A percentile compares a stretch with the other conserved stretches of the same genome.
Conservation (phyloP, 2,888 invertebrate genomes). For the Amiota mariae region DNA sequence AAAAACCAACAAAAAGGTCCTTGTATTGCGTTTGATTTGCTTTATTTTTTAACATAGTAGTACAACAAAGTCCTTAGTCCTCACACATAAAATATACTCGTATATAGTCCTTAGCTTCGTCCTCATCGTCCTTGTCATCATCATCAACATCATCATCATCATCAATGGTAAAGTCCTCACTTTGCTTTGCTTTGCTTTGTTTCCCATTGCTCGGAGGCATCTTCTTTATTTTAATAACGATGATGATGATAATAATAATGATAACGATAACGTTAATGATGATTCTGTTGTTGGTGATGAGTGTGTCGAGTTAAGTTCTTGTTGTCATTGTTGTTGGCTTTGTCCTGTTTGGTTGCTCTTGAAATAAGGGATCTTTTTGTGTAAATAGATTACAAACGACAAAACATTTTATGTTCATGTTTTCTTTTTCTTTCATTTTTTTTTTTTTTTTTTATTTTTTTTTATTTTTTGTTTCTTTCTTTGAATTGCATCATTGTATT, state of each 20-base stretch:
- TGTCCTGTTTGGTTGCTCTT: conserved; percentile 28
- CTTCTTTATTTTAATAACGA: conserved; percentile 10
- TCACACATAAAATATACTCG: conserved; percentile 10
- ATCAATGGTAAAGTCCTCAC: conserved; percentile 6
- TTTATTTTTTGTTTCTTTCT: no score
- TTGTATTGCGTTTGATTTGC: neutral
- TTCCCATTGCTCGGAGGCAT: neutral
- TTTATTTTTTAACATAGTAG: neutral
- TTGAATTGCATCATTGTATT: no score
- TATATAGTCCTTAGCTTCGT: neutral
- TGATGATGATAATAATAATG: neutral
- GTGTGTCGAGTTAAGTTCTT: conserved; percentile 35
- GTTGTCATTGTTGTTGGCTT: conserved; percentile 14
- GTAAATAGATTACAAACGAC: conserved; percentile 71
- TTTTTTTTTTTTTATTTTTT: conserved; percentile 28
- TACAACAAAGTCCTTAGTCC: conserved; percentile 7
- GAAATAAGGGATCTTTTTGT: conserved; percentile 50
- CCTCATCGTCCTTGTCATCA: neutral
- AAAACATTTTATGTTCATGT: conserved; percentile 63
- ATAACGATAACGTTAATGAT: neutral
- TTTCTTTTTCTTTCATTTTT: conserved; percentile 27
- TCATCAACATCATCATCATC: neutral
- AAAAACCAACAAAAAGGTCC: neutral
- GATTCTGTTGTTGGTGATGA: conserved; percentile 37
- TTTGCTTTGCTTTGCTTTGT: neutral